phyloP scores from a whole-genome alignment of 1,140 invertebrate species.

The Cephus cinctus region DNA sequence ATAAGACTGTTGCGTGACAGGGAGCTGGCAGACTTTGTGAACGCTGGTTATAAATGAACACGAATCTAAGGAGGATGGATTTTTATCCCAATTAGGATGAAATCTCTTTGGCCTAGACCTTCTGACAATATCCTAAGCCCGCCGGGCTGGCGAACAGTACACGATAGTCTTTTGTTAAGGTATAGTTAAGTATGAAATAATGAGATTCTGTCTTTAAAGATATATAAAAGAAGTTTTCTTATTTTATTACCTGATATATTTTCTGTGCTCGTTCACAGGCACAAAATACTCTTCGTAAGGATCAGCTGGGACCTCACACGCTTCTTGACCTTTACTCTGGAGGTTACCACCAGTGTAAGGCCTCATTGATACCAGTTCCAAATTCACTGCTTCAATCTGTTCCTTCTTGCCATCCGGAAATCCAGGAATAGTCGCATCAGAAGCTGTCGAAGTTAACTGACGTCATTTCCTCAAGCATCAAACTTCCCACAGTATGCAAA shows the following conservation, averaged over 20 bases:
- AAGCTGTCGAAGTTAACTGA: no score
- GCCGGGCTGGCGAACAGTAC: conserved; percentile 28
- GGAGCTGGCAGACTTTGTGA: no score
- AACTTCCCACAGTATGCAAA: no score
- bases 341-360: conserved; percentile 60
- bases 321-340: conserved; percentile 71
- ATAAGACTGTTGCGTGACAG: no score
- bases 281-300: conserved; percentile 82
- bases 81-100: no score
- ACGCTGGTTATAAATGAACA: no score
- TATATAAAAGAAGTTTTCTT: no score
- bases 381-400: conserved; percentile 72
- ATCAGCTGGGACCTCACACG: conserved; percentile 64
- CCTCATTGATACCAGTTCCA: conserved; percentile 77
- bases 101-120: no score
- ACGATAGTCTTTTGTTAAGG: background rate
- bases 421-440: no score
- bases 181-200: background rate
- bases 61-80: no score
- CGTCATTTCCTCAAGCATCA: no score
- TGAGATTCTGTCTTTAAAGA: background rate
- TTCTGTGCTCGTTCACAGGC: conserved; percentile 79
- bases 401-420: conserved; percentile 52
- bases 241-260: conserved; percentile 82
- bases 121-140: no score